Base-by-base conservation (phyloP, 2,888 invertebrate genomes). In the Dermolepida albohirtum region DNA sequence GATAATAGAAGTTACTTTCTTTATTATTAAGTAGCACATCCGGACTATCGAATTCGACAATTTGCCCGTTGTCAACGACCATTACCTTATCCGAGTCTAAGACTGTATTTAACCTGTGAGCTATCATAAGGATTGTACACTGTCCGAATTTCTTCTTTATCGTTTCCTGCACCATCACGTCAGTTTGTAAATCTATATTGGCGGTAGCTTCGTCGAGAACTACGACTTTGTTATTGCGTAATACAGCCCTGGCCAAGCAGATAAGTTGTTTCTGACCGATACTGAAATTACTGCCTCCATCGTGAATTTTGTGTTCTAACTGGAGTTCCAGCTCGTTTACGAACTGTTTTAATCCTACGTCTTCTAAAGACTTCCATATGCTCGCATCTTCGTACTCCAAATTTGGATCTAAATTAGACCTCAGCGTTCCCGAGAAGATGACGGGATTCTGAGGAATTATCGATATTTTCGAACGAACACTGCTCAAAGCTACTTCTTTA, bases 331-430 rank as follows among this genome's bases (percentile, higher is more conserved):
- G 10, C 44, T 85, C 90, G 68, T 82, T 80, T 44, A 93, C 87
- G 0, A 88, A 86, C 51, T 89, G 87, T 76, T 93, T 94, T 47
- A 95, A 78, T 76, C 92, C 89, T 57, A 92, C 90, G 83, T 94
- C 92, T 72, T 93, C 92, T 17, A 96, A 83, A 0, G 93, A 93
- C 68, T 88, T 86, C 96, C 96, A 96, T 1, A 97, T 82, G 68
- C 91, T 87, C 10, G 87, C 87, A 75, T 96, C 96, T 0, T 88
- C 86, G 78, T 90, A 92, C 76, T 90, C 89, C 66, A 90, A 88
- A 79, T 94, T 94, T 1, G 96, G 96, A 84, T 96, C 96, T 64
- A 97, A 86, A 84, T 96, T 97, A 76, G 90, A 90, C 1, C 96
- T 86, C 84, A 97, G 87, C 7, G 93, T 91, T 44, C 95, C 96